These are phyloP conservation scores for Liposcelis brunnea DNA, from an alignment of 2,888 invertebrate genomes.

Conservation along the genomic window DNA sequence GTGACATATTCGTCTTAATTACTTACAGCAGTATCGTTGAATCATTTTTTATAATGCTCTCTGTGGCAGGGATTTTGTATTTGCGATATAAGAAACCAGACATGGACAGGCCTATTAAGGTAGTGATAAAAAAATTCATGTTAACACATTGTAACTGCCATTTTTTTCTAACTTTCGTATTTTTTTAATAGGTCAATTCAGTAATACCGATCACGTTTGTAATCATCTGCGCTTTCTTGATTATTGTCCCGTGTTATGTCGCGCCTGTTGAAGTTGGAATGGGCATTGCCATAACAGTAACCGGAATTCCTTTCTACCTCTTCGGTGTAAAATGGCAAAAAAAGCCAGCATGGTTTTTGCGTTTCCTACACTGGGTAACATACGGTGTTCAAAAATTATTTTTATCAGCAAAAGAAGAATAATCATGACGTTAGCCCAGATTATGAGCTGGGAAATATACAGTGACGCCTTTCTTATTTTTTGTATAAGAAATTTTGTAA, in stretches of 20 bases:
- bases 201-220: slow-evolving; percentile 65
- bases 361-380: slow-evolving; percentile 45
- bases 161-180: slow-evolving; percentile 17
- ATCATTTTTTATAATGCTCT: slow-evolving; percentile 76
- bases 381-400: slow-evolving; percentile 51
- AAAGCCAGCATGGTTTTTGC: slow-evolving; percentile 42
- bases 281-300: slow-evolving; percentile 59
- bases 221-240: slow-evolving; percentile 53
- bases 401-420: slow-evolving; percentile 58
- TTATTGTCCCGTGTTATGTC: slow-evolving; percentile 61
- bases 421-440: too few species aligned
- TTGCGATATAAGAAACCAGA: slow-evolving; percentile 63
- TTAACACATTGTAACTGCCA: not conserved
- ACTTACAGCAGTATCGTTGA: slow-evolving; percentile 87
- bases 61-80: slow-evolving; percentile 70
- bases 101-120: slow-evolving; percentile 69
- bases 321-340: slow-evolving; percentile 47
- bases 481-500: too few species aligned
- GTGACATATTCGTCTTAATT: slow-evolving; percentile 70
- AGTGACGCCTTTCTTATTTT: too few species aligned
- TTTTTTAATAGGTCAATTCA: slow-evolving; percentile 24
- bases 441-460: too few species aligned
- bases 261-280: slow-evolving; percentile 64
- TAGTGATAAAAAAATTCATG: slow-evolving; percentile 25
- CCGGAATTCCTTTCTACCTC: slow-evolving; percentile 69